Evolutionary conservation across 2,888 invertebrate genomes (phyloP).

Genomic region (Sinopyrophorus schimmeli): DNA sequence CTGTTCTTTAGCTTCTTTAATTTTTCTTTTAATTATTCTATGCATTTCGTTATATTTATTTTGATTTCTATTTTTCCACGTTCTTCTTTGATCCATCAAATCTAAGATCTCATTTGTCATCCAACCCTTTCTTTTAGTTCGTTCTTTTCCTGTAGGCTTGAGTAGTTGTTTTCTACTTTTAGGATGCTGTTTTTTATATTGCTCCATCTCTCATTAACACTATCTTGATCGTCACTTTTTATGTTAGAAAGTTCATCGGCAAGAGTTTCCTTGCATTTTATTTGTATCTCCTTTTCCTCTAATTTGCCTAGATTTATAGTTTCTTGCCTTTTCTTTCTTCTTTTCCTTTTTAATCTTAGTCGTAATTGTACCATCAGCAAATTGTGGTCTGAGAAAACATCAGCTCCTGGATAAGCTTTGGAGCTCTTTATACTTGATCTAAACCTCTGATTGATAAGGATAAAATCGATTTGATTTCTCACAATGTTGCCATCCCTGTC

Average conservation of each 20-base stretch:
- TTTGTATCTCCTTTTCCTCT: slow-evolving; percentile 2
- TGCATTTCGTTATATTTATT: slow-evolving; percentile 7
- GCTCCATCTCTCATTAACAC: neutral
- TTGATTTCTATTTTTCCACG: slow-evolving; percentile 5
- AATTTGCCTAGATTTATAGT: neutral
- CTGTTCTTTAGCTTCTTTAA: slow-evolving; percentile 1
- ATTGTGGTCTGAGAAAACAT: slow-evolving; percentile 6
- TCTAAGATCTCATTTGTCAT: slow-evolving; percentile 10
- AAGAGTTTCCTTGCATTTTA: neutral
- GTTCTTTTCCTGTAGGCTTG: neutral
- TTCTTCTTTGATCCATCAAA: slow-evolving; percentile 4
- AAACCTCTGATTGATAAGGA: slow-evolving; percentile 1
- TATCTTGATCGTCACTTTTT: slow-evolving; percentile 1
- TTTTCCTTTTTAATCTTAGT: neutral
- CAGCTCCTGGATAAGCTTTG: slow-evolving; percentile 7
- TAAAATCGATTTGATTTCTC: slow-evolving; percentile 6
- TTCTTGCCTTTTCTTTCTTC: neutral
- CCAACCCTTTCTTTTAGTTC: slow-evolving; percentile 5
- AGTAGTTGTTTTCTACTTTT: neutral
- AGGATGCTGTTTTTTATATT: neutral
- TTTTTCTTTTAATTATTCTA: slow-evolving; percentile 5
- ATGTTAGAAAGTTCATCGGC: neutral
- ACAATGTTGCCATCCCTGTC: neutral
- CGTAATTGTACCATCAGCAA: slow-evolving; percentile 8
- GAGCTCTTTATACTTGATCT: slow-evolving; percentile 4